Conservation (phyloP, 2,797 vertebrate species). For the Hemibagrus guttatus region DNA sequence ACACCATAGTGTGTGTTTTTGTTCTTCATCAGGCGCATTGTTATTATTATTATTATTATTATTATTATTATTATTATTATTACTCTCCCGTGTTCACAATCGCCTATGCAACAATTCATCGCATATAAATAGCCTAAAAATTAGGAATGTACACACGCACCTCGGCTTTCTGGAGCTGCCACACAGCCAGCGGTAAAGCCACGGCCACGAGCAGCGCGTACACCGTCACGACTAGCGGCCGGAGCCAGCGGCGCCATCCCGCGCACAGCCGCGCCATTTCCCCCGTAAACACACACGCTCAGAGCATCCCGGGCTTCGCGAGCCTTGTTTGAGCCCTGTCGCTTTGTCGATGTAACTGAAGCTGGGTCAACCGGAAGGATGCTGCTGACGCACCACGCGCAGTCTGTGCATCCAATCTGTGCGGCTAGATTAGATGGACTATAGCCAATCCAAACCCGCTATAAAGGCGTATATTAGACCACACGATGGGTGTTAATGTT, state of each 20-base stretch:
- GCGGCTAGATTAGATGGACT: not conserved
- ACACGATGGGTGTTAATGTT: not conserved
- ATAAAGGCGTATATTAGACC: not conserved
- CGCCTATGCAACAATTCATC: not conserved
- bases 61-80: not conserved
- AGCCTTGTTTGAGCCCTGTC: not conserved
- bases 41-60: not conserved
- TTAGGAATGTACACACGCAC: slow-evolving; percentile 67
- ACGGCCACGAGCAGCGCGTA: slow-evolving; percentile 84
- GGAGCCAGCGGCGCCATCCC: slow-evolving; percentile 94
- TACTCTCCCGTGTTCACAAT: not conserved
- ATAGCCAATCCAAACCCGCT: not conserved
- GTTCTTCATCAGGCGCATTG: not conserved
- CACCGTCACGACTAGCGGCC: slow-evolving; percentile 85
- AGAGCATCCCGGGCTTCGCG: slow-evolving; percentile 12
- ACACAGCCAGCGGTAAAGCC: slow-evolving; percentile 86
- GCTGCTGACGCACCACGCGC: slow-evolving; percentile 26
- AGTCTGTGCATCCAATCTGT: slow-evolving; percentile 8
- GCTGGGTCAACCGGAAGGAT: slow-evolving; percentile 2
- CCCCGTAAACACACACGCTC: not conserved
- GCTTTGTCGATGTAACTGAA: not conserved
- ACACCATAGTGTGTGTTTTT: not conserved
- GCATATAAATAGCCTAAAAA: not conserved
- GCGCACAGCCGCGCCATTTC: slow-evolving; percentile 90
- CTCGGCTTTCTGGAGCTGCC: slow-evolving; percentile 89